Conservation (phyloP, 2,113 vertebrate species). For the Capreolus pygargus region DNA sequence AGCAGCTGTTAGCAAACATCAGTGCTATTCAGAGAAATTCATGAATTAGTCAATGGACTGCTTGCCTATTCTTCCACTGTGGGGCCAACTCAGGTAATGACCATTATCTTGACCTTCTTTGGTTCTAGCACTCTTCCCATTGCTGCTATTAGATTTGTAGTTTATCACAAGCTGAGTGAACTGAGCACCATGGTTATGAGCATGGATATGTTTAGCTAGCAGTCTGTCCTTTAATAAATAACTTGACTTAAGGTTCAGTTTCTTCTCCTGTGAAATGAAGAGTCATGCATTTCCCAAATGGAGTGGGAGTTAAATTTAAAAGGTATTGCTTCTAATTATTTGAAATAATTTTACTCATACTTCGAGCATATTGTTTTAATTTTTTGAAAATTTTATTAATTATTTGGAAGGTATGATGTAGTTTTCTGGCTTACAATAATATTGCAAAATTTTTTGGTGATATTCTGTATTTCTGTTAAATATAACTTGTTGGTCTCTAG, state of each 20-base stretch:
- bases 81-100: not conserved
- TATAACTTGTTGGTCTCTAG: not conserved
- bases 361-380: not conserved
- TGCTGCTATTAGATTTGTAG: not conserved
- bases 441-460: not conserved
- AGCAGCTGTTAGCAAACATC: not conserved
- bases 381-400: not conserved
- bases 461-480: not conserved
- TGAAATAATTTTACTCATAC: not conserved
- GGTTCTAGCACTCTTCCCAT: not conserved
- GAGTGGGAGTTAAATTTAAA: not conserved
- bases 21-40: not conserved
- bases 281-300: not conserved
- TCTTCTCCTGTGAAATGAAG: not conserved
- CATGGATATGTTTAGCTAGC: not conserved
- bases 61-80: not conserved
- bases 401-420: not conserved
- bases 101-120: not conserved
- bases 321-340: not conserved
- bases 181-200: not conserved
- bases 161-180: not conserved
- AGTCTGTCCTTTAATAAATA: not conserved
- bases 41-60: accelerated
- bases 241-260: not conserved
- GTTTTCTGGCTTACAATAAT: not conserved